Conservation (phyloP, 2,888 invertebrate genomes). For the Nemurella pictetii region DNA sequence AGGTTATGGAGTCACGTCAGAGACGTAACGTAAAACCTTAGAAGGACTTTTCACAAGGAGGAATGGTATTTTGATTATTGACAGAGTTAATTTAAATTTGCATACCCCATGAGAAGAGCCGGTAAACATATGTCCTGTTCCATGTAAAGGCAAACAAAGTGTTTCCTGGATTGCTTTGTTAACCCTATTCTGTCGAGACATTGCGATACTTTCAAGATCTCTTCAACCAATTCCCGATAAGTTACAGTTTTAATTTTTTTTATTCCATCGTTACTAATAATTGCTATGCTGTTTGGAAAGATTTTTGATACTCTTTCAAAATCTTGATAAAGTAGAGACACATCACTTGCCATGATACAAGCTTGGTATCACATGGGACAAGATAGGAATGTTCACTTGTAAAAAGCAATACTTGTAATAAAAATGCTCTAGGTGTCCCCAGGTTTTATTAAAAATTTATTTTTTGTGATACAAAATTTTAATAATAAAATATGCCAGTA, state of each 20-base stretch:
- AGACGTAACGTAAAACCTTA: no score
- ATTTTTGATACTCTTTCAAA: slow-evolving; percentile 32
- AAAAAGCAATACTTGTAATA: no score
- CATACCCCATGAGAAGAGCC: slow-evolving; percentile 61
- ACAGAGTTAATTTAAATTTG: no score
- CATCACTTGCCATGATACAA: neutral
- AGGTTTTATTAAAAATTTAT: no score
- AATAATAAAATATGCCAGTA: no score
- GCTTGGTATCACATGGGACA: no score
- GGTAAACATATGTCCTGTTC: slow-evolving; percentile 59
- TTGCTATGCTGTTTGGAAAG: slow-evolving; percentile 32
- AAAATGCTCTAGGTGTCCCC: no score
- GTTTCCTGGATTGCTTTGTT: slow-evolving; percentile 7
- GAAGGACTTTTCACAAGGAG: no score
- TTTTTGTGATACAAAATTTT: no score
- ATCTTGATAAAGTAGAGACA: slow-evolving; percentile 30
- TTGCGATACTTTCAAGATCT: slow-evolving; percentile 34
- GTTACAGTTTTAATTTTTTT: neutral
- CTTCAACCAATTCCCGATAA: slow-evolving; percentile 28
- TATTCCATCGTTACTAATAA: slow-evolving; percentile 29
- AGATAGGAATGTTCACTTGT: no score
- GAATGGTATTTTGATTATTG: no score
- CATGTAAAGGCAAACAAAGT: slow-evolving; percentile 55
- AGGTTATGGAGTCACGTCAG: no score
- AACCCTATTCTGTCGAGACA: slow-evolving; percentile 33